A percentile compares a stretch with the other conserved stretches of the same genome.
These are phyloP conservation scores for Anthophora plumipes DNA, from an alignment of 2,888 invertebrate genomes.

Conservation along the genomic window DNA sequence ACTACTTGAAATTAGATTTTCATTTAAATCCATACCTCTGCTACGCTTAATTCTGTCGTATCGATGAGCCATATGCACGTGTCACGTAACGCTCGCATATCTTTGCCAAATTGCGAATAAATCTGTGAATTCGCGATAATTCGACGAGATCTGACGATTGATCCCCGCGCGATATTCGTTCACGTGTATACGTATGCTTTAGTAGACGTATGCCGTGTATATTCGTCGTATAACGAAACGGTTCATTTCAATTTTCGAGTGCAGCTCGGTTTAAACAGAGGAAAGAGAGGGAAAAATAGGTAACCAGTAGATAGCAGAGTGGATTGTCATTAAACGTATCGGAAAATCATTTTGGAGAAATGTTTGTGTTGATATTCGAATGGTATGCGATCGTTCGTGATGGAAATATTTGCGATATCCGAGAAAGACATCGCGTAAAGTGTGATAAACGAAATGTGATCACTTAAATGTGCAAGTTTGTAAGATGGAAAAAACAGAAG, in stretches of 20 bases:
- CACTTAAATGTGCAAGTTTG: too few relatives aligned
- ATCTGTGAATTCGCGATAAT: slow-evolving; percentile 42
- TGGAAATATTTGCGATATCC: too few relatives aligned
- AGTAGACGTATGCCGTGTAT: too few relatives aligned
- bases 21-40: slow-evolving; percentile 32
- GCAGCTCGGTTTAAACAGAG: neutral
- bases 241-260: neutral
- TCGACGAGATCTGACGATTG: slow-evolving; percentile 3
- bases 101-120: slow-evolving; percentile 51
- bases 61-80: slow-evolving; percentile 8
- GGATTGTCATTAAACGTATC: neutral
- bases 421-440: too few relatives aligned
- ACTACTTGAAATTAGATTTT: slow-evolving; percentile 50
- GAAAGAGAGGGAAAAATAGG: neutral
- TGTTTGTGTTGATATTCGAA: neutral
- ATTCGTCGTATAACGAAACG: neutral
- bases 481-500: too few relatives aligned
- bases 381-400: too few relatives aligned
- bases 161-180: neutral
- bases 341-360: slow-evolving; percentile 9
- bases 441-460: too few relatives aligned
- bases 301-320: too few relatives aligned
- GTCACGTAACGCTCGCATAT: neutral
- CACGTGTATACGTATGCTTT: too few relatives aligned
- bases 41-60: slow-evolving; percentile 16